Evolutionary conservation across 1,140 invertebrate genomes (phyloP), one percentile per base, ranked within the genome.

Genomic region (Temnothorax longispinosus): DNA sequence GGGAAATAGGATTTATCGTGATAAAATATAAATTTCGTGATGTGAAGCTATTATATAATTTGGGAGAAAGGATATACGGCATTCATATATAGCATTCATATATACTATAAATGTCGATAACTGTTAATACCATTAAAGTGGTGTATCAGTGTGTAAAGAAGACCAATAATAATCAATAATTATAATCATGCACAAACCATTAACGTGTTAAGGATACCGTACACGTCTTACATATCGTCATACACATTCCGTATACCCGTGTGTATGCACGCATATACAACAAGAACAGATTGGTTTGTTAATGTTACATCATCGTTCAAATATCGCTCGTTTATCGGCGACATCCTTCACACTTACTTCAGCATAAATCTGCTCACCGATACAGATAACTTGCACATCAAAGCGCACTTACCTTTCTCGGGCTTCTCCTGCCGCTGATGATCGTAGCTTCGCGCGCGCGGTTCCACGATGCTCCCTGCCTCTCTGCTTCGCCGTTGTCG

Each of bases 361-460:
- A 56, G 35, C 47, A 4, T 41, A 62, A 60, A 62, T 82, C 54
- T 74, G 69, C 32, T 75, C 54, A 82, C 41, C 35, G 65, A 84
- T 60, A 44, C 7, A 32, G 2, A 32, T n/a, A 85, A 77, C 3
- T 58, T 78, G 35, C 44, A 38, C 7, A 32, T 27, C 8, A 35
- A 86, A 47, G 11, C 1, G n/a, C 18, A 92, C 94, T 96, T 96
- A 97, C 96, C 96, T 96, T 96, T 94, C 85, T 96, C 96, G 82
- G 94, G 85, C 47, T 95, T 96, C 21, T 96, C 94, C 84, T 96
- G 95, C 84, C 94, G 91, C 69, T 96, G 96, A 88, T 97, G 96
- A 92, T 97, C 97, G 76, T 96, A 97, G 90, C 97, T 97, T 50
- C 96, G 95, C 18, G 97, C 96, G 64, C 97, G 94, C 15, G 96